These are phyloP conservation scores for Dysmachus trigonus DNA, from an alignment of 2,888 invertebrate species.

Conservation along the genomic window DNA sequence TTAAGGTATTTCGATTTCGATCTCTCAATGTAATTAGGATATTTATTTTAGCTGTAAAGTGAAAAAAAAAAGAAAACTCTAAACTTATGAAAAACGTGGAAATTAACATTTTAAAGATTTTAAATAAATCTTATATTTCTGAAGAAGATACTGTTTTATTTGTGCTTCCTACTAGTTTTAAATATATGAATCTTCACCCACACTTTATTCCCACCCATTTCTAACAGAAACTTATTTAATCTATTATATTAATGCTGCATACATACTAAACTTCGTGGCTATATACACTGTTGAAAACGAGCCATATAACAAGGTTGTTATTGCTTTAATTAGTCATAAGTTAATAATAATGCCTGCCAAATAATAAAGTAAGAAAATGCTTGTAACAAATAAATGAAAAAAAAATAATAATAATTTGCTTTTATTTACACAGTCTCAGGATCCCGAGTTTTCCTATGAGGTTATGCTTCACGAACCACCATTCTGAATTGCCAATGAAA, in stretches of 20 bases:
- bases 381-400: too few relatives aligned
- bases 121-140: conserved; percentile 35
- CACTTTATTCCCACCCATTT: neutral
- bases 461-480: too few relatives aligned
- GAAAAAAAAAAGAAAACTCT: conserved; percentile 22
- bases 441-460: too few relatives aligned
- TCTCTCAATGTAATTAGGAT: conserved; percentile 22
- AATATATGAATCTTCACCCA: neutral
- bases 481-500: too few relatives aligned
- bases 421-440: too few relatives aligned
- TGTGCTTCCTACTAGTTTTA: neutral
- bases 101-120: conserved; percentile 31
- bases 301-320: neutral
- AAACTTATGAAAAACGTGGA: conserved; percentile 30
- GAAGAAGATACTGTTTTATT: neutral
- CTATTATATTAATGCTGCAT: too few relatives aligned
- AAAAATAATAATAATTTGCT: too few relatives aligned
- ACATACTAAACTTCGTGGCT: too few relatives aligned
- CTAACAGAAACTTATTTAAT: neutral
- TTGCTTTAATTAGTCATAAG: neutral
- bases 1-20: conserved; percentile 1
- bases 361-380: too few relatives aligned
- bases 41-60: conserved; percentile 15
- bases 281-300: neutral
- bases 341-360: too few relatives aligned